These are phyloP conservation scores for Drosophila siamana DNA, from an alignment of 2,888 invertebrate species.

Conservation along the genomic window DNA sequence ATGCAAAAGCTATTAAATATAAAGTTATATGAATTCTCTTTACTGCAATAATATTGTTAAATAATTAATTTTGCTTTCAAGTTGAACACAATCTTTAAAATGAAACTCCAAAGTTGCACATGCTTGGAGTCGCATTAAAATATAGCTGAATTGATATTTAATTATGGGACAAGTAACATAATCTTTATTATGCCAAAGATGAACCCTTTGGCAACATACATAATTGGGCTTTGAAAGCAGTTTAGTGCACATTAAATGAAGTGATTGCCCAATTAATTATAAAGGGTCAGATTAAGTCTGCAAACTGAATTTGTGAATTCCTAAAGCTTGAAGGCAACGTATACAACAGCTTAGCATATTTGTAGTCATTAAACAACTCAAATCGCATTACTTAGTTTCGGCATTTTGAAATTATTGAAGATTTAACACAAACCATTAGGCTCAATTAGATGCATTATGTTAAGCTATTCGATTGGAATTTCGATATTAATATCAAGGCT, in stretches of 20 bases:
- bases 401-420: not conserved
- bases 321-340: not conserved
- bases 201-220: not conserved
- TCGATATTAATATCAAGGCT: not conserved
- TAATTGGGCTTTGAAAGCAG: not conserved
- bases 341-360: not conserved
- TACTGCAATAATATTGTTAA: too few relatives aligned
- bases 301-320: not conserved
- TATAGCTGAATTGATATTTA: not conserved
- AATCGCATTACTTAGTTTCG: not conserved
- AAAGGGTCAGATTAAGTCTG: conserved; percentile 1
- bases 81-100: too few relatives aligned
- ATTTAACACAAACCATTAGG: not conserved
- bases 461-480: conserved; percentile 4
- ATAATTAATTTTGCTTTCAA: too few relatives aligned
- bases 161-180: not conserved
- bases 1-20: too few relatives aligned
- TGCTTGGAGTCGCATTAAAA: not conserved
- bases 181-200: not conserved
- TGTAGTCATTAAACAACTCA: not conserved
- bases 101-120: too few relatives aligned
- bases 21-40: too few relatives aligned
- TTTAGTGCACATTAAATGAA: not conserved
- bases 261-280: conserved; percentile 4
- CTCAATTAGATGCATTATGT: conserved; percentile 2